phyloP scores from a whole-genome alignment of 2,888 invertebrate species.

The Xestoiulus laeticollis region DNA sequence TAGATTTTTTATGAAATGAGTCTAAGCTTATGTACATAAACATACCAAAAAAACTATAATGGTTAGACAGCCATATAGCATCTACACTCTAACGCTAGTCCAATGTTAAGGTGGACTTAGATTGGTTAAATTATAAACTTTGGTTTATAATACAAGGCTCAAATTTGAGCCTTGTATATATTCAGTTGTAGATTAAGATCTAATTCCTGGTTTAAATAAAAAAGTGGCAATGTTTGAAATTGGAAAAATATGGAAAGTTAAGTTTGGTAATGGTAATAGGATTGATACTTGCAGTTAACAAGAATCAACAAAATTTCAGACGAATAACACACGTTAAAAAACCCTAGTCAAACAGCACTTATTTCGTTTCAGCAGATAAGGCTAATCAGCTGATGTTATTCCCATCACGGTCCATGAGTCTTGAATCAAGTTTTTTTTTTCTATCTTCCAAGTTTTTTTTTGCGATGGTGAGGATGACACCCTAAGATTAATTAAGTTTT shows the following conservation, averaged over 20 bases:
- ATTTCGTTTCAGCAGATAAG: neutral
- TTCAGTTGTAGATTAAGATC: no score
- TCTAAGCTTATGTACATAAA: neutral
- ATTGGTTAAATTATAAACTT: no score
- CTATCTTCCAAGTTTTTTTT: neutral
- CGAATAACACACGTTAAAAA: neutral
- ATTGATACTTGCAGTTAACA: neutral
- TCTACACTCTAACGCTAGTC: no score
- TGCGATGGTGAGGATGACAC: neutral
- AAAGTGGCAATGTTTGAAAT: no score
- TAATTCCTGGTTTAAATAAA: no score
- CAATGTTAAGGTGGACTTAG: no score
- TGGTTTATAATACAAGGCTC: no score
- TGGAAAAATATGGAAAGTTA: no score
- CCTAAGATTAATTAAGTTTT: conserved; percentile 8
- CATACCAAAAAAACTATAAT: neutral
- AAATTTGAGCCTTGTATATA: no score
- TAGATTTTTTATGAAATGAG: neutral
- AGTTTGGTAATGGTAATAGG: no score
- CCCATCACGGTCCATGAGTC: neutral
- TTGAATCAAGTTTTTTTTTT: neutral
- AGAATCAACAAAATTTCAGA: neutral
- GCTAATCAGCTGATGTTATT: neutral
- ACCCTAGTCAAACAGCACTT: neutral
- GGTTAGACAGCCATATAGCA: neutral